phyloP scores from a whole-genome alignment of 2,797 vertebrate genomes.

The Ptychadena robeensis region DNA sequence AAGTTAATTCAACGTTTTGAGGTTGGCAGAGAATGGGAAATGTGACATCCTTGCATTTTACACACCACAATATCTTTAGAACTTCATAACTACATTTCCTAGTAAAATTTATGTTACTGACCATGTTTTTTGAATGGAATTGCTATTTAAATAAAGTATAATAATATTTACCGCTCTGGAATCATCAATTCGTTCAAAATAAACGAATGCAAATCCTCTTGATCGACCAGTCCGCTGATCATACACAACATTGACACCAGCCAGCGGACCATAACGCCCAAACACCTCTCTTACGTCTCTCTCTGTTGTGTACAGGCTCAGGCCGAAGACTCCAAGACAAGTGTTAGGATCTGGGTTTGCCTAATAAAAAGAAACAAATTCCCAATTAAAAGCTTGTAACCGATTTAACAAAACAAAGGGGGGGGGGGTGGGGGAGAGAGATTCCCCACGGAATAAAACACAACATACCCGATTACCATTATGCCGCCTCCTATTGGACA shows the following conservation, averaged over 20 bases:
- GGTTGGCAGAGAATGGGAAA: too few relatives aligned
- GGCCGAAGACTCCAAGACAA: constrained; percentile 91
- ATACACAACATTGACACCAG: constrained; percentile 91
- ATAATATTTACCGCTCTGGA: constrained; percentile 87
- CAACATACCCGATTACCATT: constrained; percentile 86
- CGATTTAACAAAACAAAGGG: too few relatives aligned
- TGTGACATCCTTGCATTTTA: too few relatives aligned
- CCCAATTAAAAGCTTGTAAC: not conserved
- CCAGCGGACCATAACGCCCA: constrained; percentile 87
- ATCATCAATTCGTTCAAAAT: constrained; percentile 91
- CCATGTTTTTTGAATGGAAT: too few relatives aligned
- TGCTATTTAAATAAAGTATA: too few relatives aligned
- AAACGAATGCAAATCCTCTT: constrained; percentile 92
- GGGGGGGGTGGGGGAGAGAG: too few relatives aligned
- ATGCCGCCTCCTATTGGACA: constrained; percentile 85
- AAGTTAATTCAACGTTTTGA: too few relatives aligned
- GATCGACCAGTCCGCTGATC: constrained; percentile 92
- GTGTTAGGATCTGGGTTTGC: constrained; percentile 92
- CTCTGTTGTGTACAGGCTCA: constrained; percentile 94
- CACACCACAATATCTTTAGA: too few relatives aligned
- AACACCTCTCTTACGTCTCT: constrained; percentile 92
- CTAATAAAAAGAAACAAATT: constrained; percentile 72
- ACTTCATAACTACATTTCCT: too few relatives aligned
- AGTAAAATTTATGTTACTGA: too few relatives aligned
- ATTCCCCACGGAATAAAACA: not conserved